Conservation (phyloP, 2,888 invertebrate genomes). For the Allygus modestus region DNA sequence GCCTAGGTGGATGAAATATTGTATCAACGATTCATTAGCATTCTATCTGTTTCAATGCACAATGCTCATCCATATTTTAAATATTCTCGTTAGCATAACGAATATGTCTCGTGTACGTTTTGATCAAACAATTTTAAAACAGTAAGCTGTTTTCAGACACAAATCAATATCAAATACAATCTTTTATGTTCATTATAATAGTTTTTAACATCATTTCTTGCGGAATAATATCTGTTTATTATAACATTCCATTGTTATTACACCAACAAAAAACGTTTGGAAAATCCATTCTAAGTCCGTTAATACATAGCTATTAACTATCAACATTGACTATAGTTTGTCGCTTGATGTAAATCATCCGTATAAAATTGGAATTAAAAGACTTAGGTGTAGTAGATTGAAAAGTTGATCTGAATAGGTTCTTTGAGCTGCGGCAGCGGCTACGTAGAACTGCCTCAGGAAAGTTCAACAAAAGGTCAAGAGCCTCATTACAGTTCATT, state of each 20-base stretch:
- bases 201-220: no score
- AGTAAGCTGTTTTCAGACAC: no score
- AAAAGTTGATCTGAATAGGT: neutral
- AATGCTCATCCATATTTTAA: neutral
- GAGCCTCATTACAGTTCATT: conserved; percentile 29
- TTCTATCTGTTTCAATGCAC: neutral
- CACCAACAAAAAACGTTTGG: no score
- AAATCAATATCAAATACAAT: no score
- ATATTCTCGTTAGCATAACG: neutral
- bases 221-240: no score
- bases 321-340: no score
- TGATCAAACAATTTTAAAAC: neutral
- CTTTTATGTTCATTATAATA: no score
- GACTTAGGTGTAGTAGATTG: neutral
- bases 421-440: conserved; percentile 18
- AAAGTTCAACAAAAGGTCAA: conserved; percentile 45
- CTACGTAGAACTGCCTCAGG: neutral
- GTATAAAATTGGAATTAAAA: neutral
- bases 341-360: no score
- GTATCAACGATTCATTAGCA: conserved; percentile 11
- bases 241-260: no score
- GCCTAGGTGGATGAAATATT: conserved; percentile 1
- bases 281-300: no score
- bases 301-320: no score
- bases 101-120: neutral